phyloP scores from a whole-genome alignment of 2,888 invertebrate genomes.

The Eristalis pertinax region DNA sequence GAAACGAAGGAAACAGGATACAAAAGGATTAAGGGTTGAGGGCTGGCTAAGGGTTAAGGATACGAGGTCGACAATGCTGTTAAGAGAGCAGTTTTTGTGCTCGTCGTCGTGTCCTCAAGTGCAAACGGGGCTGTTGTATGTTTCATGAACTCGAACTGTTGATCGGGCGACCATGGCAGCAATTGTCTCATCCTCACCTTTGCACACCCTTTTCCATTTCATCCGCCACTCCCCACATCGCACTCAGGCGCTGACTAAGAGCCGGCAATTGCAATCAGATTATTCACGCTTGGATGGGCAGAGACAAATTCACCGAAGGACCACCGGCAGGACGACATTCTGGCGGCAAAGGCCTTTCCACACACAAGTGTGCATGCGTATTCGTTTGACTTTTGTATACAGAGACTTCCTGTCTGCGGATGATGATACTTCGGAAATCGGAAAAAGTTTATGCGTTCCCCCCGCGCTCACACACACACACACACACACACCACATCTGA shows the following conservation, averaged over 20 bases:
- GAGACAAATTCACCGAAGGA: conserved; percentile 27
- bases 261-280: conserved; percentile 26
- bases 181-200: conserved; percentile 8
- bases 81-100: conserved; percentile 25
- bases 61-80: conserved; percentile 43
- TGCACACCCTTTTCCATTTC: neutral
- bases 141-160: conserved; percentile 54
- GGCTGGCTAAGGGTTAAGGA: conserved; percentile 66
- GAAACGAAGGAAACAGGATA: conserved; percentile 4
- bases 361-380: conserved; percentile 4
- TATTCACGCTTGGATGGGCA: conserved; percentile 24
- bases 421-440: conserved; percentile 13
- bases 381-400: conserved; percentile 18
- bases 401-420: conserved; percentile 34
- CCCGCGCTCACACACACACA: no score
- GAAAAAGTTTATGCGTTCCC: conserved; percentile 4
- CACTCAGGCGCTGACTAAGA: conserved; percentile 8
- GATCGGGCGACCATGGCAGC: conserved; percentile 21
- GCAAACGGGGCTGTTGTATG: conserved; percentile 10
- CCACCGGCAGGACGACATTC: neutral
- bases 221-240: neutral
- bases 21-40: conserved; percentile 40
- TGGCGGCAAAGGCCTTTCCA: neutral
- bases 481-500: neutral
- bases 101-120: conserved; percentile 14